phyloP scores from a whole-genome alignment of 2,888 invertebrate genomes.

The Aspidiotus rigidus region DNA sequence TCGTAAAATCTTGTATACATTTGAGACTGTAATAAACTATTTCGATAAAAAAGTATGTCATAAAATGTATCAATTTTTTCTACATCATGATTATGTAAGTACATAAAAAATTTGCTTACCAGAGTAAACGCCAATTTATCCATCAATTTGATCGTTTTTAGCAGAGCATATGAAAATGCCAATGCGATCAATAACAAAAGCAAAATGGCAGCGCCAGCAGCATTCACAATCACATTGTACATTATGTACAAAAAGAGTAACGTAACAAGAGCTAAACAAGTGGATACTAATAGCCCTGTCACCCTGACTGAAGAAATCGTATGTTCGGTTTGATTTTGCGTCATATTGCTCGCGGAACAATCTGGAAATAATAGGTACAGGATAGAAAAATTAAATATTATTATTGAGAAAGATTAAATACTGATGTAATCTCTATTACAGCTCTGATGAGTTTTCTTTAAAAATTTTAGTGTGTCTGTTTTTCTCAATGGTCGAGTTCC shows the following conservation, averaged over 20 bases:
- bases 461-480: too few relatives aligned
- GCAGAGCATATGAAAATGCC: slow-evolving; percentile 17
- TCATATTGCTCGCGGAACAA: background rate
- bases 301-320: background rate
- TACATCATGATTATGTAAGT: background rate
- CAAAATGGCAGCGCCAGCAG: slow-evolving; percentile 15
- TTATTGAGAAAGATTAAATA: too few relatives aligned
- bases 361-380: background rate
- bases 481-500: too few relatives aligned
- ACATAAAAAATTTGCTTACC: slow-evolving; percentile 8
- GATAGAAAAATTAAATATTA: background rate
- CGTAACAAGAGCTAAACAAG: slow-evolving; percentile 17
- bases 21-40: too few relatives aligned
- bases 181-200: slow-evolving; percentile 21
- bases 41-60: too few relatives aligned
- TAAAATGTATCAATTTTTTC: too few relatives aligned
- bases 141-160: slow-evolving; percentile 21
- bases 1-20: too few relatives aligned
- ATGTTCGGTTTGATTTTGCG: background rate
- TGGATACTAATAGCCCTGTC: slow-evolving; percentile 17
- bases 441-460: too few relatives aligned
- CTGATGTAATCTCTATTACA: too few relatives aligned
- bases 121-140: slow-evolving; percentile 1
- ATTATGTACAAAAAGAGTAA: slow-evolving; percentile 19
- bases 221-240: slow-evolving; percentile 14